Evolutionary conservation across 2,113 vertebrate species (phyloP).

Genomic region (Tringa solitaria): DNA sequence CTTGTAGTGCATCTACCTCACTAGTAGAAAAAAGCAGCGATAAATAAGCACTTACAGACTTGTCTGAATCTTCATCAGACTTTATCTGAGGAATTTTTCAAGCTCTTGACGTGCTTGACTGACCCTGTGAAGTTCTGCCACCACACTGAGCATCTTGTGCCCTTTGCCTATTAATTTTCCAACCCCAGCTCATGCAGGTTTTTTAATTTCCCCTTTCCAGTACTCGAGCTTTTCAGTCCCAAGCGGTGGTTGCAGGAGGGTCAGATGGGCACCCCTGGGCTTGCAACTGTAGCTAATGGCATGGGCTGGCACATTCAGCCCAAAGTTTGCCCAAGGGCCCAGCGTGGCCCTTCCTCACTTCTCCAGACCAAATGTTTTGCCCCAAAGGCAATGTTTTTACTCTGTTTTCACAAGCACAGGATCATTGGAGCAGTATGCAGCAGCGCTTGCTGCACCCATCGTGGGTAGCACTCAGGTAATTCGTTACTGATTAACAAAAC

Average conservation of each 20-base stretch:
- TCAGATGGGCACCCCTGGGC: neutral
- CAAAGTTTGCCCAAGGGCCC: neutral
- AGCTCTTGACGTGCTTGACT: neutral
- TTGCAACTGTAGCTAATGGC: neutral
- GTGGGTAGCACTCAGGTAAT: neutral
- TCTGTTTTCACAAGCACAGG: too few species aligned
- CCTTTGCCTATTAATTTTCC: neutral
- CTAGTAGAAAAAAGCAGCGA: neutral
- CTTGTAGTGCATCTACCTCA: neutral
- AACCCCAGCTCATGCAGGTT: neutral
- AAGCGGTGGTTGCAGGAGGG: neutral
- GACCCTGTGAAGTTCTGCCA: neutral
- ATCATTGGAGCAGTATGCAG: neutral
- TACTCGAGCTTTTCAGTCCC: neutral
- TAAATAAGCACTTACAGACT: neutral
- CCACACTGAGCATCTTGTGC: neutral
- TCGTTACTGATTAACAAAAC: neutral
- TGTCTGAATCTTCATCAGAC: neutral
- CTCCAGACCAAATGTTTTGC: neutral
- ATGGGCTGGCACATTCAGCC: neutral
- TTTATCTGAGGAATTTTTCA: neutral
- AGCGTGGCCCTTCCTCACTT: rapidly evolving
- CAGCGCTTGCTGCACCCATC: rapidly evolving
- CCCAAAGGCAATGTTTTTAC: neutral
- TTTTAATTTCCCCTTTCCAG: neutral